These are phyloP conservation scores for Hyphantria cunea DNA, from an alignment of 1,140 invertebrate genomes.

Conservation along the genomic window DNA sequence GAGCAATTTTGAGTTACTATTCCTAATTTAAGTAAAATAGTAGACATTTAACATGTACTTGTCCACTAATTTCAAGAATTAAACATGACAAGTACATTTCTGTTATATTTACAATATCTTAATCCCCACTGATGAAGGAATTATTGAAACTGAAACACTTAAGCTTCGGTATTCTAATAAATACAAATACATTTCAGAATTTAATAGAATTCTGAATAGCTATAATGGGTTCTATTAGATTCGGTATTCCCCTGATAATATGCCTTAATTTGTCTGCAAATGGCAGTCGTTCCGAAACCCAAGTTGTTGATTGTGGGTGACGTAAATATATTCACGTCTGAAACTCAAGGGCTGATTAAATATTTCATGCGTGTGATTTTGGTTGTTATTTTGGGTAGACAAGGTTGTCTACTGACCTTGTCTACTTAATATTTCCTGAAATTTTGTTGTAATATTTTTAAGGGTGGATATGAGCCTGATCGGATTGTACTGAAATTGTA, in stretches of 20 bases:
- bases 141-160: not conserved
- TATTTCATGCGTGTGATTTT: not conserved
- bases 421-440: too few species aligned
- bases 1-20: too few species aligned
- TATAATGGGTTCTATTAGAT: constrained; percentile 22
- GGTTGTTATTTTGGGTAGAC: not conserved
- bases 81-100: too few species aligned
- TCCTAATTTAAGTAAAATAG: too few species aligned
- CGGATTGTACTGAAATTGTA: too few species aligned
- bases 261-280: constrained; percentile 27
- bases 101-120: too few species aligned
- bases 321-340: not conserved
- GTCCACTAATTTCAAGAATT: too few species aligned
- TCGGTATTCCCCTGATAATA: constrained; percentile 17
- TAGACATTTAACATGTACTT: too few species aligned
- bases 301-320: constrained; percentile 7
- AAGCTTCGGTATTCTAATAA: not conserved
- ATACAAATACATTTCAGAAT: constrained; percentile 1
- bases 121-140: too few species aligned
- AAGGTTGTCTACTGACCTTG: too few species aligned
- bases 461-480: too few species aligned
- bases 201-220: constrained; percentile 13
- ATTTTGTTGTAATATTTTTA: too few species aligned
- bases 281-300: constrained; percentile 9
- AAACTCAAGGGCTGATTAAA: not conserved